Percentiles rank a stretch among this genome's conserved stretches.
Evolutionary conservation across 2,888 invertebrate genomes (phyloP).

Genomic region (Pollenia griseotomentosa): DNA sequence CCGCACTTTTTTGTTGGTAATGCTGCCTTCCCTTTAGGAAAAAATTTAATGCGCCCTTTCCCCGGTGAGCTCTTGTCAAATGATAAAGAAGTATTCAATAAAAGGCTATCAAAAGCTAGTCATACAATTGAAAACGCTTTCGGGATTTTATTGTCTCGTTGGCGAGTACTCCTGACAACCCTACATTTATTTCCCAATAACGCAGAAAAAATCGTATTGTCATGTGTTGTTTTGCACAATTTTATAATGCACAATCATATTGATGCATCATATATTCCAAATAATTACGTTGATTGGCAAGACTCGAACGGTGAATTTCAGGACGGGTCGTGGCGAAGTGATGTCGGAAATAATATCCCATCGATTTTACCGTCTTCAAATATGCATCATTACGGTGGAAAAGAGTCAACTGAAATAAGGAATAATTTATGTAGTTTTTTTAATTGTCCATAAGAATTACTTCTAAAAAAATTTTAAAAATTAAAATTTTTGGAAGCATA

Average conservation of each 20-base stretch:
- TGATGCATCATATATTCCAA: background rate
- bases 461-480: no score
- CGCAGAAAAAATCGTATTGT: conserved; percentile 68
- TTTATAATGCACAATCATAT: background rate
- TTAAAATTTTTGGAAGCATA: no score
- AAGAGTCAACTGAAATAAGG: background rate
- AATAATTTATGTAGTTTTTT: conserved; percentile 8
- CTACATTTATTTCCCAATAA: conserved; percentile 61
- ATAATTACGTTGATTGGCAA: background rate
- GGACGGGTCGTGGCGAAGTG: conserved; percentile 4
- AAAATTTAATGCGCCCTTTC: conserved; percentile 58
- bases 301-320: conserved; percentile 7
- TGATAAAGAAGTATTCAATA: conserved; percentile 21
- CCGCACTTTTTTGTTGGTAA: conserved; percentile 54
- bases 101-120: conserved; percentile 11
- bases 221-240: conserved; percentile 58
- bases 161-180: conserved; percentile 42
- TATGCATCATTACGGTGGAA: background rate
- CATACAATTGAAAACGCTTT: conserved; percentile 60
- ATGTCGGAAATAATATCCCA: background rate
- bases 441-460: no score
- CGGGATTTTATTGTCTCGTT: conserved; percentile 46
- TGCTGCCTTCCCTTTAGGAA: conserved; percentile 39
- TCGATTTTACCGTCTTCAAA: conserved; percentile 18
- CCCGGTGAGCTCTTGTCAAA: background rate